Evolutionary conservation across 2,888 invertebrate genomes (phyloP).

Genomic region (Parochlus steinenii): DNA sequence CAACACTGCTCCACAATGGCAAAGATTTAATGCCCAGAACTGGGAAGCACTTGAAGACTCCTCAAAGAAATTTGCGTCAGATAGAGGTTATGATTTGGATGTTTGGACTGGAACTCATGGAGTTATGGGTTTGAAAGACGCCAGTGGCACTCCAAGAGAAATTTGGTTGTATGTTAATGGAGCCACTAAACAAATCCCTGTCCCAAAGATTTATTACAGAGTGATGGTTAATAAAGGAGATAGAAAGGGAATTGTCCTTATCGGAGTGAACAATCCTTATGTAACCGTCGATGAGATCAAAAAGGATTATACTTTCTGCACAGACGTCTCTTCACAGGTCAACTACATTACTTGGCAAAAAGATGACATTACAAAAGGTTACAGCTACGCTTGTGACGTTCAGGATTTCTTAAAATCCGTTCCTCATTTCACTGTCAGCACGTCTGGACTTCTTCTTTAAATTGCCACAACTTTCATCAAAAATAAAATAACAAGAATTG

Average conservation of each 20-base stretch:
- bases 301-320: slow-evolving; percentile 1
- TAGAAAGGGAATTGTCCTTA: slow-evolving; percentile 34
- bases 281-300: not conserved
- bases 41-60: slow-evolving; percentile 36
- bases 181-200: slow-evolving; percentile 31
- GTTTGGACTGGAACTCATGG: slow-evolving; percentile 42
- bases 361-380: slow-evolving; percentile 21
- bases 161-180: slow-evolving; percentile 26
- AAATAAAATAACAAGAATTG: too few species aligned
- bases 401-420: slow-evolving; percentile 21
- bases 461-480: too few species aligned
- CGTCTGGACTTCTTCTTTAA: slow-evolving; percentile 2
- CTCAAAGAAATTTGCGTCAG: slow-evolving; percentile 24
- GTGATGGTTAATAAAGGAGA: slow-evolving; percentile 33
- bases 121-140: slow-evolving; percentile 34
- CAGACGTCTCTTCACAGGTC: slow-evolving; percentile 1
- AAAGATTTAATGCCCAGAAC: slow-evolving; percentile 38
- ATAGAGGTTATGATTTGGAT: slow-evolving; percentile 24
- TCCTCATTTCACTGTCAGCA: slow-evolving; percentile 18
- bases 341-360: slow-evolving; percentile 20
- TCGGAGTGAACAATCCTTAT: slow-evolving; percentile 28
- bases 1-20: slow-evolving; percentile 40
- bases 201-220: slow-evolving; percentile 40
- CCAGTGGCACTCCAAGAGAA: slow-evolving; percentile 23
- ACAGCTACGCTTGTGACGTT: slow-evolving; percentile 25